Evolutionary conservation across 2,888 invertebrate species (phyloP).

Genomic region (Strigamia crassipes): DNA sequence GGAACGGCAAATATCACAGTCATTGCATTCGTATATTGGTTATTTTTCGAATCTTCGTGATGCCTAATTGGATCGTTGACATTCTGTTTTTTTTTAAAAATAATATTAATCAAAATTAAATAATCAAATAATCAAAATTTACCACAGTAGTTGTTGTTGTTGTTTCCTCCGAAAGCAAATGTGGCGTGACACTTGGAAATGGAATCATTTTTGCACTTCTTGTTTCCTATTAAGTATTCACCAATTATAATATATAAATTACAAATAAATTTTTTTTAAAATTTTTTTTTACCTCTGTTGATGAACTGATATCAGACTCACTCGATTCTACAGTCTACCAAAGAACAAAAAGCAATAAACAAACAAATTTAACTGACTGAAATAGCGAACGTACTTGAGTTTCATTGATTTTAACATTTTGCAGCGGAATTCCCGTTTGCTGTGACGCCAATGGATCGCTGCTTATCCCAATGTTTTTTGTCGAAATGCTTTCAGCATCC

Average conservation of each 20-base stretch:
- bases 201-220: neutral
- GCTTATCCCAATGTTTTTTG: neutral
- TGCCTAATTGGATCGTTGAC: neutral
- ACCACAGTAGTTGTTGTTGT: too few species aligned
- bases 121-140: neutral
- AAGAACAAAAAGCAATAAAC: neutral
- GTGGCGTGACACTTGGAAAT: neutral
- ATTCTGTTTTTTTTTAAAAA: neutral
- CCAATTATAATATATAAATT: neutral
- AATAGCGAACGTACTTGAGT: neutral
- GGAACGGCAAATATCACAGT: slow-evolving; percentile 19
- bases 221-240: neutral
- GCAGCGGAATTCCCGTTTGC: neutral
- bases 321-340: neutral
- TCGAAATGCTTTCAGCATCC: neutral
- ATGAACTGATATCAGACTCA: neutral
- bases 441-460: neutral
- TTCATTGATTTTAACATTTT: neutral
- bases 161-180: neutral
- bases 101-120: neutral
- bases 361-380: neutral
- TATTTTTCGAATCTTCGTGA: neutral
- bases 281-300: neutral
- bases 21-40: neutral
- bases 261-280: too few species aligned